phyloP scores from a whole-genome alignment of 1,140 invertebrate genomes.

The Helicoverpa zea region DNA sequence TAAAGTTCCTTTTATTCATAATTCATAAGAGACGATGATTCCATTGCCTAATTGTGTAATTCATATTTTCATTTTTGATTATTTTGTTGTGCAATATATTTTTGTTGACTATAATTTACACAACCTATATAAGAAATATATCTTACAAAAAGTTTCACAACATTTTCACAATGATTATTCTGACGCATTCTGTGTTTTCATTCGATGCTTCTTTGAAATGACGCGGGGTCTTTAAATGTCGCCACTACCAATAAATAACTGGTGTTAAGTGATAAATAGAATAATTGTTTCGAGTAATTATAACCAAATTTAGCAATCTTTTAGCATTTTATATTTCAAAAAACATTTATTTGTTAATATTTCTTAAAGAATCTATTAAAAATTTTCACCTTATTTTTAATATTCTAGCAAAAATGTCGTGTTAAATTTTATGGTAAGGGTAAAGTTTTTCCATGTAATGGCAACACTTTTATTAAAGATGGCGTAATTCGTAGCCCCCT shows the following conservation, averaged over 20 bases:
- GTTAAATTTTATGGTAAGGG: background rate
- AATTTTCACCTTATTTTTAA: background rate
- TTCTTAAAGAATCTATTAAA: too few relatives aligned
- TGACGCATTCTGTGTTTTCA: background rate
- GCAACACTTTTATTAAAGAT: conserved; percentile 68
- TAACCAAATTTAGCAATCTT: too few relatives aligned
- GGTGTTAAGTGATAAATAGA: background rate
- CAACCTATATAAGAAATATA: background rate
- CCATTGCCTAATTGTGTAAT: background rate
- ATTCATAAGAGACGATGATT: background rate
- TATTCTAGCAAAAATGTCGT: background rate
- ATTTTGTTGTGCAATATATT: conserved; percentile 4
- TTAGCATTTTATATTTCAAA: too few relatives aligned
- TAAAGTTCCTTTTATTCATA: too few relatives aligned
- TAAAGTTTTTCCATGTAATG: conserved; percentile 21
- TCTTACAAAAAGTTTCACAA: conserved; percentile 7
- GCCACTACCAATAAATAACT: background rate
- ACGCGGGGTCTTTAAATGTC: background rate
- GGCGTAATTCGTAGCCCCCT: conserved; percentile 61
- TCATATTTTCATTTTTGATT: background rate
- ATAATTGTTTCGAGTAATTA: too few relatives aligned
- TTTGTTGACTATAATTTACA: conserved; percentile 6
- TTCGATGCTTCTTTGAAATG: conserved; percentile 2
- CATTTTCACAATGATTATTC: background rate
- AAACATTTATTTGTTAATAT: too few relatives aligned